These are phyloP conservation scores for Petrocephalus zakoni DNA, from an alignment of 2,113 vertebrate genomes.

Conservation along the genomic window DNA sequence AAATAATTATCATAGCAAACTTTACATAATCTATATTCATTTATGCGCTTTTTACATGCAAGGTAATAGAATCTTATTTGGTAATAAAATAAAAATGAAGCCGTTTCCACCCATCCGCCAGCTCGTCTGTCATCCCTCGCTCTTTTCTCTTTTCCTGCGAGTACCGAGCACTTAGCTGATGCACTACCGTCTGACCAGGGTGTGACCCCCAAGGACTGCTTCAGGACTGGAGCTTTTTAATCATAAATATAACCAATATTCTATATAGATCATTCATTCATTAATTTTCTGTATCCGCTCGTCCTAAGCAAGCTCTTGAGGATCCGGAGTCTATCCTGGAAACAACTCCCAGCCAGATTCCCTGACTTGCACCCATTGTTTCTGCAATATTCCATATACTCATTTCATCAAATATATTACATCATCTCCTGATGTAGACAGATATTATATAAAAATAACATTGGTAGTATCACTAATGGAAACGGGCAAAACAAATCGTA, in stretches of 20 bases:
- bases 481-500: not conserved
- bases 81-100: conserved; percentile 4
- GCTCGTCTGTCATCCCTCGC: not conserved
- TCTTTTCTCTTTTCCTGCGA: not conserved
- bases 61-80: conserved; percentile 31
- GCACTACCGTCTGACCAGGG: not conserved
- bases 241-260: not conserved
- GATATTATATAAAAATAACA: not conserved
- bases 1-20: conserved; percentile 32
- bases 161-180: not conserved
- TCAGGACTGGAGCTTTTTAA: not conserved
- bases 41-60: conserved; percentile 54
- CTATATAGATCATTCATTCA: not conserved
- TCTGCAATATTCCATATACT: not conserved
- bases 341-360: not conserved
- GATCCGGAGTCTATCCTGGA: not conserved
- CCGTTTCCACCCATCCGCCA: not conserved
- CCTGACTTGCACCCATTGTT: not conserved
- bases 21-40: conserved; percentile 28
- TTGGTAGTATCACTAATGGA: not conserved
- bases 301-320: not conserved
- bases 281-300: not conserved
- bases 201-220: not conserved
- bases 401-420: not conserved
- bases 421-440: not conserved